Evolutionary conservation across 1,140 invertebrate genomes (phyloP), one percentile per base, ranked within the genome.

Genomic region (Berghia stephanieae): DNA sequence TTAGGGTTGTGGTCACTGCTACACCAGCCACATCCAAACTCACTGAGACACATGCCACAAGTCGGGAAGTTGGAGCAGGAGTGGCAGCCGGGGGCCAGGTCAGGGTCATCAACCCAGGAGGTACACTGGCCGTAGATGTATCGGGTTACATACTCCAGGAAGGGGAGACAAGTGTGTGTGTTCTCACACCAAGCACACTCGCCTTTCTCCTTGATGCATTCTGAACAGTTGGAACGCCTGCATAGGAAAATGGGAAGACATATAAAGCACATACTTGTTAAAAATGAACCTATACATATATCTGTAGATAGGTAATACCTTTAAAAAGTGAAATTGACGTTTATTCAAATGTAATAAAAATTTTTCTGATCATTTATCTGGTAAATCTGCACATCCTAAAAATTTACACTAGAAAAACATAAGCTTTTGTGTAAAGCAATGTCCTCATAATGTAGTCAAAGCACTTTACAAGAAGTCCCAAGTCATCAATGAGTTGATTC

Each of bases 161-260:
- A 98, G 52, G 95, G 95, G 86, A 98, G 96, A 87, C 97, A 98
- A 84, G 96, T 94, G 80, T 90, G 86, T 2, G 94, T 96, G 46
- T 95, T 94, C 84, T 97, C 95, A 86, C 96, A 98, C 97, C 96
- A 98, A 0, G 97, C 96, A 89, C 97, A 98, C 70, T 95, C 92
- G 6, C 95, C 95, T 52, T 93, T 92, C 80, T 94, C 93, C 75
- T 94, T 94, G 18, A 98, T 88, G 85, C 97, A 98, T 34, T 93
- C 92, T 5, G 93, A 92, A 87, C 96, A 98, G 81, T 93, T 93
- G 2, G 86, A 90, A 18, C 96, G 92, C 80, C 93, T 89, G 78
- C 27, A 82, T 81, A 60, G 67, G 57, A 66, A 67, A 75, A 43
- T 16, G 27, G 18, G 44, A 21, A 68, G n/a, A 13, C 10, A 49